Evolutionary conservation across 2,113 vertebrate genomes (phyloP).

Genomic region (Motacilla tschutschensis): DNA sequence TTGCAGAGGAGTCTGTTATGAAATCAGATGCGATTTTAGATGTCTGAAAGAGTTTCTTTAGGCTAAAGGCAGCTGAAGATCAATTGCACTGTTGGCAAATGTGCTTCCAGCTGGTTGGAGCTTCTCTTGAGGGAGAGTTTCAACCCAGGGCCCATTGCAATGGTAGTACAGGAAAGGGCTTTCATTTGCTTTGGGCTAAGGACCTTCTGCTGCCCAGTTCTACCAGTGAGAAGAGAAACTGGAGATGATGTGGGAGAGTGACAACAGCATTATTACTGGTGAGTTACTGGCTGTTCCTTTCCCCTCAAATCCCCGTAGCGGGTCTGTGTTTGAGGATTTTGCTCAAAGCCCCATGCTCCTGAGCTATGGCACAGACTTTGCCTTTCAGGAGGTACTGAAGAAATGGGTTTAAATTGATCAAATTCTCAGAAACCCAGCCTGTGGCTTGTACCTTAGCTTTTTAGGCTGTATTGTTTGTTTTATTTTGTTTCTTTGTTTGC

Average conservation of each 20-base stretch:
- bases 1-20: not conserved
- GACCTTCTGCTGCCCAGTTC: not conserved
- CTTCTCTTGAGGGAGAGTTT: not conserved
- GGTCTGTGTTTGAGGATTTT: not conserved
- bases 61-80: not conserved
- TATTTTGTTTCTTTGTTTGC: not conserved
- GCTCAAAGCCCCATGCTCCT: not conserved
- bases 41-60: not conserved
- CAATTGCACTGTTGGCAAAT: not conserved
- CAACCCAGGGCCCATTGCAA: not conserved
- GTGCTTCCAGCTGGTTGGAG: not conserved
- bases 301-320: not conserved
- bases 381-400: not conserved
- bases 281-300: not conserved
- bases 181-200: not conserved
- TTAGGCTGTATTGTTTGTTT: not conserved
- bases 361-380: not conserved
- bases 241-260: not conserved
- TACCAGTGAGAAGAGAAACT: slow-evolving; percentile 9
- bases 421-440: not conserved
- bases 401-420: not conserved
- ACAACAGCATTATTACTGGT: not conserved
- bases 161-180: not conserved
- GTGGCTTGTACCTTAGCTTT: not conserved
- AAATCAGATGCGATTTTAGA: not conserved